phyloP scores from a whole-genome alignment of 2,797 vertebrate species.

The Cetoscarus ocellatus region DNA sequence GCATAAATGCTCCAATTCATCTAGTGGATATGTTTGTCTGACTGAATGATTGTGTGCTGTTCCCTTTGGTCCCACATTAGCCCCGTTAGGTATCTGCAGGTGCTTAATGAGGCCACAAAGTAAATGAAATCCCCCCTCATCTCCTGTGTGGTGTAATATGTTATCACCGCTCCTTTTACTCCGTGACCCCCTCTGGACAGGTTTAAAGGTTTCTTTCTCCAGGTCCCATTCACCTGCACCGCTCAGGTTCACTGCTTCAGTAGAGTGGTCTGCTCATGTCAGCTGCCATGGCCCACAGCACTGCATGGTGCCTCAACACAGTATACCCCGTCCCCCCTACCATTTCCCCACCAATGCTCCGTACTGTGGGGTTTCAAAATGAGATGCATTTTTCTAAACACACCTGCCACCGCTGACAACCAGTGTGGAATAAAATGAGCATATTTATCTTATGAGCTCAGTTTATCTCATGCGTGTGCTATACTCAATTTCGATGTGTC shows the following conservation, averaged over 20 bases:
- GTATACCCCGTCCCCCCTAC: background rate
- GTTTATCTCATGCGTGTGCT: constrained; percentile 46
- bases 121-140: constrained; percentile 10
- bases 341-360: constrained; percentile 15
- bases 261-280: constrained; percentile 27
- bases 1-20: background rate
- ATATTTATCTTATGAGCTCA: constrained; percentile 57
- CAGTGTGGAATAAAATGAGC: constrained; percentile 46
- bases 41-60: background rate
- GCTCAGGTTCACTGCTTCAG: constrained; percentile 19
- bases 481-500: constrained; percentile 46
- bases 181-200: constrained; percentile 39
- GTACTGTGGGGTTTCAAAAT: constrained; percentile 27
- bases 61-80: background rate
- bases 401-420: constrained; percentile 43
- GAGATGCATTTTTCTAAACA: constrained; percentile 44
- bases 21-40: constrained; percentile 5
- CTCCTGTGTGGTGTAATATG: constrained; percentile 14
- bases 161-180: constrained; percentile 19
- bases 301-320: constrained; percentile 21
- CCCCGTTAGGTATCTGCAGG: background rate
- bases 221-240: constrained; percentile 42
- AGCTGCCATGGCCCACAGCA: constrained; percentile 50
- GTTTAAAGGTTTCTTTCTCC: constrained; percentile 54
- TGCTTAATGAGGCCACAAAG: constrained; percentile 4